These are phyloP conservation scores for Enteromius trimaculatus DNA, from an alignment of 2,797 vertebrate species.

Conservation along the genomic window DNA sequence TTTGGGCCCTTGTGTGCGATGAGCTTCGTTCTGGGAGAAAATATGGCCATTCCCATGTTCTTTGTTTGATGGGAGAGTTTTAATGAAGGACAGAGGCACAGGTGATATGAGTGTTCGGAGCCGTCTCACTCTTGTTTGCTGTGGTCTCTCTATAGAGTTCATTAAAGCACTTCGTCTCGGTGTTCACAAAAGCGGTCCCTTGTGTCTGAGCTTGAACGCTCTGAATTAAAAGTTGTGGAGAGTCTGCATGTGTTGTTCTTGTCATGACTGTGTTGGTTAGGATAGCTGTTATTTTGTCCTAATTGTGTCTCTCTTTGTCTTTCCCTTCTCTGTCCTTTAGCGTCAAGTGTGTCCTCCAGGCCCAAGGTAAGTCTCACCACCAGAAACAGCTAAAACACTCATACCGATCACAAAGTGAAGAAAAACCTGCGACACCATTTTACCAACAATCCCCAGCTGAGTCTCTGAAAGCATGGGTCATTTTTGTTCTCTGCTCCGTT, in stretches of 20 bases:
- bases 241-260: slow-evolving; percentile 31
- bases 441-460: not conserved
- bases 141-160: slow-evolving; percentile 43
- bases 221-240: slow-evolving; percentile 30
- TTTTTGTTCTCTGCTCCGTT: not conserved
- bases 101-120: slow-evolving; percentile 20
- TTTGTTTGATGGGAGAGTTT: slow-evolving; percentile 28
- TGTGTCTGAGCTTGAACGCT: slow-evolving; percentile 2
- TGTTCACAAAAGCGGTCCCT: slow-evolving; percentile 25
- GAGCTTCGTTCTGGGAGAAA: not conserved
- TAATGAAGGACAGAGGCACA: slow-evolving; percentile 20
- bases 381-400: not conserved
- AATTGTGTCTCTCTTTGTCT: slow-evolving; percentile 42
- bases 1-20: not conserved
- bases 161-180: slow-evolving; percentile 31
- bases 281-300: slow-evolving; percentile 2
- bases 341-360: slow-evolving; percentile 24
- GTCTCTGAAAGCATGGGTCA: not conserved
- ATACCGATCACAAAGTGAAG: not conserved
- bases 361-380: slow-evolving; percentile 31
- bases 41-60: slow-evolving; percentile 27
- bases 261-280: slow-evolving; percentile 12
- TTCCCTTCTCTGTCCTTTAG: slow-evolving; percentile 4
- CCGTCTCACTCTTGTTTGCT: slow-evolving; percentile 1
- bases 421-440: not conserved